Evolutionary conservation across 2,113 vertebrate species (phyloP).

Genomic region (Oceanites oceanicus): DNA sequence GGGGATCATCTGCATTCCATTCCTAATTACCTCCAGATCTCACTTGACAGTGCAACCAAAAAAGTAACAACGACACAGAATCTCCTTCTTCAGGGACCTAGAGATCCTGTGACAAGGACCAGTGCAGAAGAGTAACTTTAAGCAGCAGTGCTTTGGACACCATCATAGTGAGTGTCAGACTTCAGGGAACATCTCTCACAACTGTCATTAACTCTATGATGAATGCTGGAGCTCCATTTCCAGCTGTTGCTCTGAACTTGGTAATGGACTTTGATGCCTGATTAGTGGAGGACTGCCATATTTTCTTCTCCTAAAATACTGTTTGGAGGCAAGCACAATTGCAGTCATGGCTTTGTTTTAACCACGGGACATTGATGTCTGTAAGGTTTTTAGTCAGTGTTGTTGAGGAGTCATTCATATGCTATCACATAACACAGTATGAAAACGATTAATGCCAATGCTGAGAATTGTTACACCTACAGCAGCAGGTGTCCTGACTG

Average conservation of each 20-base stretch:
- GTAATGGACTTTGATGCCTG: not conserved
- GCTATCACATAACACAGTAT: not conserved
- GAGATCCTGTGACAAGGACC: not conserved
- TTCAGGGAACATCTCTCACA: not conserved
- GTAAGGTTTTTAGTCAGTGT: not conserved
- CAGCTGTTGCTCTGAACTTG: not conserved
- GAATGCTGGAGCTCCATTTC: not conserved
- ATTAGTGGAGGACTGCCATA: not conserved
- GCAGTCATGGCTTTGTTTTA: not conserved
- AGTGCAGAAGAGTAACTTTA: not conserved
- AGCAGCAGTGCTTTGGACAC: not conserved
- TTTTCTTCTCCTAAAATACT: not conserved
- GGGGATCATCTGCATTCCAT: not conserved
- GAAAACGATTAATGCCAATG: not conserved
- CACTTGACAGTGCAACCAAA: not conserved
- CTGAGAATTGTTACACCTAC: not conserved
- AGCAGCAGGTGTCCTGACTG: not conserved
- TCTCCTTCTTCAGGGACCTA: not conserved
- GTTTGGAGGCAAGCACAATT: not conserved
- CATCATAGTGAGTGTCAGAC: not conserved
- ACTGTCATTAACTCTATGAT: not conserved
- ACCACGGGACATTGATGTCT: accelerated
- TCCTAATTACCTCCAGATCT: not conserved
- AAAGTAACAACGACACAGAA: not conserved
- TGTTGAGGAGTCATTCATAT: not conserved